Percentiles rank a stretch among this genome's conserved stretches.
Conservation (phyloP, 2,113 vertebrate genomes). For the Lethenteron reissneri region DNA sequence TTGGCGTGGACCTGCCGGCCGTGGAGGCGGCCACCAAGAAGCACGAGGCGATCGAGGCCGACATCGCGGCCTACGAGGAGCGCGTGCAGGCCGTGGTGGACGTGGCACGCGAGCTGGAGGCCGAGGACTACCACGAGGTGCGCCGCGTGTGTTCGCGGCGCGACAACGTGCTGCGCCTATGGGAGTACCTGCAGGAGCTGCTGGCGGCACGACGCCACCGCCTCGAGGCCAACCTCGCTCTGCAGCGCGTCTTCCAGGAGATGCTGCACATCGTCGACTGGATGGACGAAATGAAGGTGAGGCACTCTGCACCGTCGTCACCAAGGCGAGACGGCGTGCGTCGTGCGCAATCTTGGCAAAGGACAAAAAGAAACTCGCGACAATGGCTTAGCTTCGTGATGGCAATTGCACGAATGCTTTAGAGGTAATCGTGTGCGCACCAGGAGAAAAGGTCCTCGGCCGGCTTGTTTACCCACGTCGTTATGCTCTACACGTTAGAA, state of each 20-base stretch:
- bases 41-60: conserved; percentile 82
- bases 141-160: conserved; percentile 61
- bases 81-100: conserved; percentile 70
- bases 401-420: too few species aligned
- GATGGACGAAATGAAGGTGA: conserved; percentile 98
- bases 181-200: conserved; percentile 83
- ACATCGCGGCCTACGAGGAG: conserved; percentile 75
- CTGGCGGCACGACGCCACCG: conserved; percentile 53
- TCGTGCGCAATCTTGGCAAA: too few species aligned
- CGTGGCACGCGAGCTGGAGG: conserved; percentile 59
- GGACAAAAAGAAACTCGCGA: too few species aligned
- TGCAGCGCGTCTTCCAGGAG: conserved; percentile 90
- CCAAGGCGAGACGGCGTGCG: too few species aligned
- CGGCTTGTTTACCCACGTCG: too few species aligned
- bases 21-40: conserved; percentile 91
- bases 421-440: too few species aligned
- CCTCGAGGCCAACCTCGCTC: conserved; percentile 70
- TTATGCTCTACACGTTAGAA: too few species aligned
- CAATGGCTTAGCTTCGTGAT: too few species aligned
- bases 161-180: conserved; percentile 75
- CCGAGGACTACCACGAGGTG: conserved; percentile 71
- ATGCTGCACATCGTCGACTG: conserved; percentile 98
- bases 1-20: conserved; percentile 86
- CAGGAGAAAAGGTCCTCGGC: too few species aligned
- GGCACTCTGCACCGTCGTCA: background rate